Percentiles rank a stretch among this genome's conserved stretches.
These are phyloP conservation scores for Smutsia gigantea DNA, from an alignment of 2,797 vertebrate genomes.

Conservation along the genomic window DNA sequence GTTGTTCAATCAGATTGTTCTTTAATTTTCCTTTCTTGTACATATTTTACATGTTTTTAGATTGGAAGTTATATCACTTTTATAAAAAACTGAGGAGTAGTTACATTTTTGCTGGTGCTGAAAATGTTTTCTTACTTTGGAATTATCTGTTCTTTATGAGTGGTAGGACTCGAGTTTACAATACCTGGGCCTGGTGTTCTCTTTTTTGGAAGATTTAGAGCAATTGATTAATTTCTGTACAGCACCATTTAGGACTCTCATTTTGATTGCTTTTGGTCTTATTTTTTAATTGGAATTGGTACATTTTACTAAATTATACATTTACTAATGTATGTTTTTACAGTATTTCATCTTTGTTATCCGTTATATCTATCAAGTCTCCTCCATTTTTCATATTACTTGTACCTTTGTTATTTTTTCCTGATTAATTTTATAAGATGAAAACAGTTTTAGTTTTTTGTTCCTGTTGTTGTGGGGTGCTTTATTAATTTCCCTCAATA, in stretches of 20 bases:
- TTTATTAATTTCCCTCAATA: no score
- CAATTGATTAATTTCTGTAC: background rate
- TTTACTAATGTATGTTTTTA: background rate
- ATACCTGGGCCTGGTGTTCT: background rate
- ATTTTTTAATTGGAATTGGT: background rate
- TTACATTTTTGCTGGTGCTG: background rate
- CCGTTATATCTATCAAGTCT: background rate
- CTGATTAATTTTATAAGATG: background rate
- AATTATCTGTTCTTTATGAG: background rate
- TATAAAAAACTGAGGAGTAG: background rate
- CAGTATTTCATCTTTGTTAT: background rate
- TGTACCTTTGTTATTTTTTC: background rate
- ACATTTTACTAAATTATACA: background rate
- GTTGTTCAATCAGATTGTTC: background rate
- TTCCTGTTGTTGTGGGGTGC: background rate
- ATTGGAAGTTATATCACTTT: background rate
- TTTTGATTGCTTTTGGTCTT: background rate
- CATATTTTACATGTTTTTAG: background rate
- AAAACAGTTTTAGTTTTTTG: background rate
- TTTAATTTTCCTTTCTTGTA: background rate
- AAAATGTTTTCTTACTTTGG: background rate
- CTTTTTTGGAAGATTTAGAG: background rate
- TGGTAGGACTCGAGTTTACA: background rate
- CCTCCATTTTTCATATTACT: background rate
- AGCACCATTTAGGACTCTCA: background rate